Evolutionary conservation across 2,797 vertebrate species (phyloP).

Genomic region (Lutjanus campechanus): DNA sequence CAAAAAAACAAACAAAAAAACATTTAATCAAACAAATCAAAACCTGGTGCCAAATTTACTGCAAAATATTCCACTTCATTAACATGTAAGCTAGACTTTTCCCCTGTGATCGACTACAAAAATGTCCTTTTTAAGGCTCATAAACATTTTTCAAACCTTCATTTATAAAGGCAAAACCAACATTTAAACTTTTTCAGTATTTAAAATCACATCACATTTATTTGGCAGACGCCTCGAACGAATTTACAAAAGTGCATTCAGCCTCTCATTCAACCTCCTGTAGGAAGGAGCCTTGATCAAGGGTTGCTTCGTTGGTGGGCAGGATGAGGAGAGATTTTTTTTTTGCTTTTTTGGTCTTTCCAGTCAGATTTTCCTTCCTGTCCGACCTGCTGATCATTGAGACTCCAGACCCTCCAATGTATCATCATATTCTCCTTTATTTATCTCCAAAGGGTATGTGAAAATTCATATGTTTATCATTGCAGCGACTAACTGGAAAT

Average conservation of each 20-base stretch:
- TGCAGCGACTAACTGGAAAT: neutral
- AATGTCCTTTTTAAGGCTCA: neutral
- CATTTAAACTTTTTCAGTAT: neutral
- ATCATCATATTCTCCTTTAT: conserved; percentile 10
- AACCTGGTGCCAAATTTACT: neutral
- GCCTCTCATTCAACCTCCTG: neutral
- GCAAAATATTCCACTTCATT: neutral
- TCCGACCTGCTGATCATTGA: neutral
- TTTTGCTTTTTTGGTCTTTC: neutral
- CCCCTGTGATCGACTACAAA: neutral
- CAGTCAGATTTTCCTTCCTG: neutral
- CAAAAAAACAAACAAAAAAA: too few relatives aligned
- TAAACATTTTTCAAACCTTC: neutral
- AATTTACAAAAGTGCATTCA: neutral
- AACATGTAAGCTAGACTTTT: neutral
- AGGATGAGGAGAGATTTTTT: neutral
- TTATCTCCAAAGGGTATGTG: neutral
- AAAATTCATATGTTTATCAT: neutral
- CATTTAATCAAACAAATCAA: neutral
- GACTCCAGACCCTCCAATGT: neutral
- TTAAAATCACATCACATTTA: neutral
- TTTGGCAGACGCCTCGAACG: neutral
- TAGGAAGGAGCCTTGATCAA: too few relatives aligned
- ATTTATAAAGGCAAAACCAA: neutral
- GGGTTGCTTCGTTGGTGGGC: too few relatives aligned